Evolutionary conservation across 2,888 invertebrate genomes (phyloP), one percentile per base, ranked within the genome.

Genomic region (Andrena haemorrhoa): DNA sequence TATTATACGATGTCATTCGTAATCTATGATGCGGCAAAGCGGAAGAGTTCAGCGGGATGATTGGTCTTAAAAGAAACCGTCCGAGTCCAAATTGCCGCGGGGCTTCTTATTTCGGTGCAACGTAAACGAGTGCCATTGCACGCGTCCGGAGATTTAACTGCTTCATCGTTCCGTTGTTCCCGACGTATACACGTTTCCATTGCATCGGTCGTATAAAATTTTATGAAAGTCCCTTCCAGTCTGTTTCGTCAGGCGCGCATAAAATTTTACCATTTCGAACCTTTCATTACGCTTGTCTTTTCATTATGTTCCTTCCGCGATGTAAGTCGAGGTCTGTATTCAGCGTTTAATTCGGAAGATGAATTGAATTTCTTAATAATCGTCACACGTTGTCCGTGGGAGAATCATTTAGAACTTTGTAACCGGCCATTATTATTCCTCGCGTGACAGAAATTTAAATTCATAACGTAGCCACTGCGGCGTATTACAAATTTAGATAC

Each of bases 11-110:
- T 16, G 41, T 41, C 20, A 10, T 26, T 29, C 29, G 8, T 20
- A 74, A 58, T 68, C 47, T 66, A 58, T 20, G 69, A 75, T 33
- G 74, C 49, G 74, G 35, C n/a, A 75, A 69, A 69, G 16, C n/a
- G 58, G 58, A 60, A 49, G 23, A 33, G 7, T 53, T 60, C 58
- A 6, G 47, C 26, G n/a, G n/a, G 20, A 41, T 26, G n/a, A 70
- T 61, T 16, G n/a, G 20, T 5, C n/a, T n/a, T 31, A 41, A 51
- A 41, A 20, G 16, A 51, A 51, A 2, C 20, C 29, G 20, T 61
- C 35, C 26, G 4, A 35, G 33, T 61, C 60, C 51, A 49, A n/a
- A 20, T 35, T 26, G 29, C 35, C 1, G 31, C 58, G n/a, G 12
- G 8, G 12, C 2, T 12, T 31, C 26, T 41, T 35, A 60, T 16